Conservation (phyloP, 2,888 invertebrate genomes). For the Phania funesta region DNA sequence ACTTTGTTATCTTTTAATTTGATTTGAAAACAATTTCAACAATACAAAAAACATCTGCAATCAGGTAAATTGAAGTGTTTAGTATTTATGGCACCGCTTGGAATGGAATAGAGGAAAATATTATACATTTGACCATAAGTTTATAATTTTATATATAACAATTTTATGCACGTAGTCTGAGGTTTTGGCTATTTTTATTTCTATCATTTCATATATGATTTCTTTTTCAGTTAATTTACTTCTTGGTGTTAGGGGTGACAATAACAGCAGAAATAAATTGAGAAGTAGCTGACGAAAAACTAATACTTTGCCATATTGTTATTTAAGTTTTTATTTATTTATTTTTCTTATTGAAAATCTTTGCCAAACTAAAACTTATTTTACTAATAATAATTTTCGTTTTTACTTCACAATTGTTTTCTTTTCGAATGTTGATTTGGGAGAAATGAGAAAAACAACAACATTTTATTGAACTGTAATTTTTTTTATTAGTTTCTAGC, state of each 20-base stretch:
- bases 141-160: constrained; percentile 35
- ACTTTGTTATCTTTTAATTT: constrained; percentile 69
- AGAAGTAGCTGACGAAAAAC: neutral
- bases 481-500: constrained; percentile 8
- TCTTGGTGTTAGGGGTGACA: constrained; percentile 33
- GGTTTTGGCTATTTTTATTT: constrained; percentile 39
- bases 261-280: constrained; percentile 10
- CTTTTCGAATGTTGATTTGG: neutral
- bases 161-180: constrained; percentile 57
- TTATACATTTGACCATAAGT: constrained; percentile 1
- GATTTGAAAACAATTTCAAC: constrained; percentile 64
- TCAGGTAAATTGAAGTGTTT: constrained; percentile 44
- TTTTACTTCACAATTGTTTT: neutral
- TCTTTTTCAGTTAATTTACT: constrained; percentile 40
- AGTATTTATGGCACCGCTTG: constrained; percentile 15
- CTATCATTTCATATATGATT: neutral
- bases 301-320: constrained; percentile 49
- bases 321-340: constrained; percentile 45
- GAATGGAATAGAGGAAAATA: constrained; percentile 21
- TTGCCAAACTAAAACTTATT: constrained; percentile 30
- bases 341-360: constrained; percentile 44
- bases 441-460: neutral
- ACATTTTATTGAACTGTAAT: constrained; percentile 35
- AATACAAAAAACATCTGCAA: constrained; percentile 13
- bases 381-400: constrained; percentile 24